These are phyloP conservation scores for Cuniculus paca DNA, from an alignment of 2,797 vertebrate genomes.

Conservation along the genomic window DNA sequence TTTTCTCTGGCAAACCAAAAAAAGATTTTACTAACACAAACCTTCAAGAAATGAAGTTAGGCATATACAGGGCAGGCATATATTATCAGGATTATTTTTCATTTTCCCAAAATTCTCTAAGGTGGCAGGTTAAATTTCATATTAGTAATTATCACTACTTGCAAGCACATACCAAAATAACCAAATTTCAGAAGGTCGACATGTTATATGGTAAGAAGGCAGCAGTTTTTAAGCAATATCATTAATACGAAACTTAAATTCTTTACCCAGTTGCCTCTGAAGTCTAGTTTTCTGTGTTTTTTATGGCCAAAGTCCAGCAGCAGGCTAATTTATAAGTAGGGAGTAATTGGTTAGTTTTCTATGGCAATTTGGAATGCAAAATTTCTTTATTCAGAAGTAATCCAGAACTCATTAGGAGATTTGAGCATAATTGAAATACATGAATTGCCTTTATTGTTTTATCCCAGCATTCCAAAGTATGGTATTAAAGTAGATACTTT, in stretches of 20 bases:
- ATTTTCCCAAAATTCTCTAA: constrained; percentile 12
- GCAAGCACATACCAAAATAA: constrained; percentile 16
- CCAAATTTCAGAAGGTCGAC: neutral
- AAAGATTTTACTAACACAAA: constrained; percentile 63
- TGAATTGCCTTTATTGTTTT: constrained; percentile 47
- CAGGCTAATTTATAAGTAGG: neutral
- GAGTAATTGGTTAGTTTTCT: constrained; percentile 13
- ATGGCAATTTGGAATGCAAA: constrained; percentile 19
- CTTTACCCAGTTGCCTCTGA: constrained; percentile 39
- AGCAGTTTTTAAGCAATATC: constrained; percentile 7
- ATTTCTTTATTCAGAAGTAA: constrained; percentile 56
- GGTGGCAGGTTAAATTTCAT: neutral
- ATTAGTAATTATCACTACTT: neutral
- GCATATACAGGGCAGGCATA: neutral
- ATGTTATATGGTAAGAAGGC: neutral
- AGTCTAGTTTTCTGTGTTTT: neutral
- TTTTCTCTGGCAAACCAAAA: constrained; percentile 43
- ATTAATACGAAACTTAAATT: constrained; percentile 34
- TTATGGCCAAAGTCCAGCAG: neutral
- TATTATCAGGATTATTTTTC: constrained; percentile 65
- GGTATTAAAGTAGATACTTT: constrained; percentile 9
- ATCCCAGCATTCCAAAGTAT: constrained; percentile 14
- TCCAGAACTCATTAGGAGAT: neutral
- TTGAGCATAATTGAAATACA: constrained; percentile 30
- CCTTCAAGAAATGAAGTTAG: constrained; percentile 43